Base-by-base conservation (phyloP, 2,113 vertebrate species). In the Erinaceus europaeus region DNA sequence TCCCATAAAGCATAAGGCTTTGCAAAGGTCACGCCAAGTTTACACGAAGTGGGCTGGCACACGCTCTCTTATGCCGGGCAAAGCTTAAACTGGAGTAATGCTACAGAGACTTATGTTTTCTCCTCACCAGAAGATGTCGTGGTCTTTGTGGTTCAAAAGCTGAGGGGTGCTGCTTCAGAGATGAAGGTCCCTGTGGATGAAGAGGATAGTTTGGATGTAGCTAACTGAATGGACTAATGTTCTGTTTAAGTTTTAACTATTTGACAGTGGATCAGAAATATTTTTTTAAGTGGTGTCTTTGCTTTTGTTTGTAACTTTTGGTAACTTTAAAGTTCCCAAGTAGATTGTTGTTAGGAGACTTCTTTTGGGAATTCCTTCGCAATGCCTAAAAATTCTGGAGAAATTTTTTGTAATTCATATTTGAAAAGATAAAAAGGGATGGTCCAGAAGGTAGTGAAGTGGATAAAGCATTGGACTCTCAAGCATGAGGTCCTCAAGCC, bases 111-210 rank as follows among this genome's bases (percentile, higher is more conserved):
- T 95, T 97, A 95, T 92, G 94, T 91, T 96, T 96, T 96, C 97
- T 97, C 97, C 97, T 98, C 97, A 97, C 97, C 97, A 97, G 97
- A 97, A 97, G 97, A 96, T 95, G 97, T 88, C 97, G 97, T 97
- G 96, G 95, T 97, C 97, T 97, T 96, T 97, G 97, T 96, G 96
- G 96, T 91, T 97, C 97, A 97, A 97, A 97, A 97, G 97, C 93
- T 96, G 95, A 97, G 95, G 95, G 93, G 96, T 96, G 96, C 92
- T 97, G 97, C 97, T 97, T 97, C 97, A 87, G 94, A 97, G 97
- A 96, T 79, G 96, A 97, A 94, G 92, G 97, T 96, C 95, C 97
- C 97, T 97, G 97, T 96, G 95, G 97, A 97, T 97, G 97, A 97
- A 97, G 97, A 98, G 97, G 97, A 97, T 96, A 98, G 96, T 97